These are phyloP conservation scores for Geodia barretti DNA, from an alignment of 37 sponge, comb jelly and placozoan genomes.

Conservation along the genomic window DNA sequence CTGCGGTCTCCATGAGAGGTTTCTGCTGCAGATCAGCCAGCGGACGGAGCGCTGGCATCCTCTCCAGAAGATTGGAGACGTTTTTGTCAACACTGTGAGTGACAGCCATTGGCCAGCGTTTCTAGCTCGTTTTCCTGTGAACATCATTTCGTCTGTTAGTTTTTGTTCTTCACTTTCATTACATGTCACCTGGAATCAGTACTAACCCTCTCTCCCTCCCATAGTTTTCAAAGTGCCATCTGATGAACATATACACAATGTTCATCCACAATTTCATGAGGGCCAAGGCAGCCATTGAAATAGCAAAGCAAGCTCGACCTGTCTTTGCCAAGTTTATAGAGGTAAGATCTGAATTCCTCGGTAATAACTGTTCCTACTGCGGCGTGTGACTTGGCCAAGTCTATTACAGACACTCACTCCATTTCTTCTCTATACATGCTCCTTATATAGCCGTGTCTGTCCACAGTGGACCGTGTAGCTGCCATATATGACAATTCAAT, in stretches of 20 bases:
- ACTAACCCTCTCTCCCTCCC: background rate
- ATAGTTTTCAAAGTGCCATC: constrained; percentile 74
- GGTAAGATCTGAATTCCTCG: no score
- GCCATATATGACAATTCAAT: no score
- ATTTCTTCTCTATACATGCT: no score
- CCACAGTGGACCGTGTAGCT: no score
- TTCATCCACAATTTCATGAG: constrained; percentile 82
- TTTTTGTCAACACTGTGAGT: constrained; percentile 80
- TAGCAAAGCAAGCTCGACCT: constrained; percentile 49
- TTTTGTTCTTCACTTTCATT: no score
- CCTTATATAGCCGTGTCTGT: no score
- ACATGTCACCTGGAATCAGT: no score
- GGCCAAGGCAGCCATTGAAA: constrained; percentile 68
- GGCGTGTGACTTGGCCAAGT: no score
- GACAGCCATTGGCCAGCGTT: background rate
- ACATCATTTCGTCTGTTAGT: no score
- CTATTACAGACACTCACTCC: no score
- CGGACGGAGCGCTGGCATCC: constrained; percentile 47
- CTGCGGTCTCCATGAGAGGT: constrained; percentile 55
- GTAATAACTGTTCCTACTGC: no score
- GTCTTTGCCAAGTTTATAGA: constrained; percentile 77
- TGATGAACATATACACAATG: constrained; percentile 69
- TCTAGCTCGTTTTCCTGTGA: no score
- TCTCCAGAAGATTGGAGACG: constrained; percentile 69
- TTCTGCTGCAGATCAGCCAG: constrained; percentile 49